Evolutionary conservation across 2,797 vertebrate species (phyloP).

Genomic region (Cossypha dichroa): DNA sequence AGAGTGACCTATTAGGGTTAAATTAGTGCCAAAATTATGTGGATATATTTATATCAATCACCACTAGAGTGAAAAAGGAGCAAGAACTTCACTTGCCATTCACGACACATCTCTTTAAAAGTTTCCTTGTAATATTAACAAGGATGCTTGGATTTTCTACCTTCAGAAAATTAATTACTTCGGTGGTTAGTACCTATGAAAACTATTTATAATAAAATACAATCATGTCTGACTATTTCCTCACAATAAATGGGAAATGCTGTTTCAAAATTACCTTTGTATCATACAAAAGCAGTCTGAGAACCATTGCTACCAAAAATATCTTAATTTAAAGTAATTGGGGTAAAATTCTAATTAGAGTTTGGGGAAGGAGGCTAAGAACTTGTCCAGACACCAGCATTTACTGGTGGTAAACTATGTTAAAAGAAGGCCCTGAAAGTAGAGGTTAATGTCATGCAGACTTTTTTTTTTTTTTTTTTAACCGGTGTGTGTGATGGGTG

Average conservation of each 20-base stretch:
- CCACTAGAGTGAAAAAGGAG: neutral
- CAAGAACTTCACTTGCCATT: neutral
- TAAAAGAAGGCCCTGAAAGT: neutral
- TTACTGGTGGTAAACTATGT: neutral
- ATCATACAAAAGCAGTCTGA: neutral
- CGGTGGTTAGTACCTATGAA: neutral
- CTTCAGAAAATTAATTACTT: neutral
- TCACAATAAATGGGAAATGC: neutral
- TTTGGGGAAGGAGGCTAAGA: neutral
- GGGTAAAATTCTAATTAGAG: neutral
- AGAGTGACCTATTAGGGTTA: neutral
- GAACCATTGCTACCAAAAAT: neutral
- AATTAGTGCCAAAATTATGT: neutral
- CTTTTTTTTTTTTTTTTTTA: neutral
- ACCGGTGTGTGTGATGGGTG: fast-evolving
- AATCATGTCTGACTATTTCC: neutral
- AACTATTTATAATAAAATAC: neutral
- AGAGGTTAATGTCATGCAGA: neutral
- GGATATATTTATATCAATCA: neutral
- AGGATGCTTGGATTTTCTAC: neutral
- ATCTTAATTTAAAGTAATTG: neutral
- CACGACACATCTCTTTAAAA: neutral
- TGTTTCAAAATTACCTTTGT: neutral
- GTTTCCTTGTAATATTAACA: neutral
- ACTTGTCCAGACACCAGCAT: neutral